phyloP scores from a whole-genome alignment of 2,113 vertebrate species.

The Henicopernis longicauda region DNA sequence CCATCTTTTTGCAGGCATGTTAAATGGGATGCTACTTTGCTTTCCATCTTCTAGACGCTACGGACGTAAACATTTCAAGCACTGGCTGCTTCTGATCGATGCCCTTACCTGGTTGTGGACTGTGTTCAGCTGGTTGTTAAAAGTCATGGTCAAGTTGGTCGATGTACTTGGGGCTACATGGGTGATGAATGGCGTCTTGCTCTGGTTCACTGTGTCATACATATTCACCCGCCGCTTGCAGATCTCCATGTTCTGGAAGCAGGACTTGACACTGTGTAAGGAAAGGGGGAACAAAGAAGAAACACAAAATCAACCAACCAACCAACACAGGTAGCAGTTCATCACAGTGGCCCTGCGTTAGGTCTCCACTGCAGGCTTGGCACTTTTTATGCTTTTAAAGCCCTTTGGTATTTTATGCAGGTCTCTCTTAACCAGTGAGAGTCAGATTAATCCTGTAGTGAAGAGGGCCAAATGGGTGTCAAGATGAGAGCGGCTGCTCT shows the following conservation, averaged over 20 bases:
- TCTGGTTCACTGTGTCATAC: slow-evolving; percentile 98
- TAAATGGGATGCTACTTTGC: not conserved
- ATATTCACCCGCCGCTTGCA: slow-evolving; percentile 95
- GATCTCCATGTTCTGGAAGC: slow-evolving; percentile 99
- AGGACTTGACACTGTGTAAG: slow-evolving; percentile 91
- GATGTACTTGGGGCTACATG: slow-evolving; percentile 98
- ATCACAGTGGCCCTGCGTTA: not conserved
- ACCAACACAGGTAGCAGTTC: not conserved
- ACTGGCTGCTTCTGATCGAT: not conserved
- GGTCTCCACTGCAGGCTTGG: not conserved
- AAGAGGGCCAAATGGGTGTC: not conserved
- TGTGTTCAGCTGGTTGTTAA: slow-evolving; percentile 99
- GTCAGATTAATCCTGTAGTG: not conserved
- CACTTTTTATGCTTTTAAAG: not conserved
- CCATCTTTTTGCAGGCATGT: not conserved
- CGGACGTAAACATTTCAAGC: not conserved
- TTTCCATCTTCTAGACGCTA: not conserved
- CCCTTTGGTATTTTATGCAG: not conserved
- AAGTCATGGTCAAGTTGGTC: slow-evolving; percentile 99
- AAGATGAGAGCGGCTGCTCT: not conserved
- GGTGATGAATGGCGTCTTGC: slow-evolving; percentile 98
- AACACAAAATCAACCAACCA: not conserved
- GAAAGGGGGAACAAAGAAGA: not conserved
- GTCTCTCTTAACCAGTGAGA: not conserved
- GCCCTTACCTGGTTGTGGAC: slow-evolving; percentile 88